Evolutionary conservation across 2,888 invertebrate genomes (phyloP).

Genomic region (Andrena camellia): DNA sequence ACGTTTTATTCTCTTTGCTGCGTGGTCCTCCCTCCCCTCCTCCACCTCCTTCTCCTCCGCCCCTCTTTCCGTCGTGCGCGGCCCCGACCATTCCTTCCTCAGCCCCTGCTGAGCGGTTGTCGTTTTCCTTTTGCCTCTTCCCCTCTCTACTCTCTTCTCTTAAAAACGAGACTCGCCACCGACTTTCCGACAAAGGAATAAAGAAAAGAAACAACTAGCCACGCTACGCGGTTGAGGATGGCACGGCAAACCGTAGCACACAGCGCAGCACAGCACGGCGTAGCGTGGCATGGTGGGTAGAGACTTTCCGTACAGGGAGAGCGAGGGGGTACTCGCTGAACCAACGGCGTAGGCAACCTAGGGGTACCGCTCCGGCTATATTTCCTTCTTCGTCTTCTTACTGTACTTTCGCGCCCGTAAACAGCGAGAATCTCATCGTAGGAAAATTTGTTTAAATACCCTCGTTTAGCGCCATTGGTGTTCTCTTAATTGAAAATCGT

Average conservation of each 20-base stretch:
- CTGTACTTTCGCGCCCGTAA: neutral
- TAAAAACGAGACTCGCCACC: conserved; percentile 84
- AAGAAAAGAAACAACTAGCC: conserved; percentile 84
- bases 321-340: conserved; percentile 68
- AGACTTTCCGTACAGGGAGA: conserved; percentile 75
- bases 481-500: too few species aligned
- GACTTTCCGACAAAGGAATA: conserved; percentile 85
- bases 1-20: conserved; percentile 76
- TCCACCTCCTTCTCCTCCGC: conserved; percentile 32
- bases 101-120: conserved; percentile 64
- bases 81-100: conserved; percentile 64
- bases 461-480: too few species aligned
- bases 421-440: neutral
- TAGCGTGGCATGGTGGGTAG: conserved; percentile 77
- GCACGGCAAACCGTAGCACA: conserved; percentile 74
- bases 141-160: conserved; percentile 68
- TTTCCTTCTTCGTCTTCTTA: conserved; percentile 31
- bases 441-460: neutral
- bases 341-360: conserved; percentile 74
- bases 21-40: conserved; percentile 62
- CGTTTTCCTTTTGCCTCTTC: conserved; percentile 67
- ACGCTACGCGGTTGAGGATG: conserved; percentile 79
- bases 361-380: conserved; percentile 18
- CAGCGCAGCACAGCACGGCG: conserved; percentile 71
- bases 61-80: neutral